Base-by-base conservation (phyloP, 1,140 invertebrate genomes). In the Amyelois transitella region DNA sequence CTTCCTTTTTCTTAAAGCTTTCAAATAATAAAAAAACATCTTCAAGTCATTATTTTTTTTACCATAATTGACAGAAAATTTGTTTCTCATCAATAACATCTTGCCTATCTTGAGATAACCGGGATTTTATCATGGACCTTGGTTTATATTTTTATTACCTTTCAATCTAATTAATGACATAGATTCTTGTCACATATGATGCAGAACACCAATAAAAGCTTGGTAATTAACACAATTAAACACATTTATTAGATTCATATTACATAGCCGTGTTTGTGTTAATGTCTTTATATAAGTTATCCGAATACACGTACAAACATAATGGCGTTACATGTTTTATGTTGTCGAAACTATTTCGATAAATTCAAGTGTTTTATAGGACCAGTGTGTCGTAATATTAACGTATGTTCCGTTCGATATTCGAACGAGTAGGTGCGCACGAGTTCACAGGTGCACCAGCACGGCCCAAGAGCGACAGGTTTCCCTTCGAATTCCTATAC, bases 301-400 rank as follows among this genome's bases (percentile, higher is more conserved):
- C 32, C 32, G 17, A 38, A 38, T 38, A 14, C n/a, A 2, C 32
- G 32, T 38, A 14, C n/a, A 38, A 14, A 38, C 12, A 6, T 28
- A 28, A 1, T 14, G 32, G 12, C 6, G 17, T 38, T 2, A 38
- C n/a, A 38, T 38, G 32, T 48, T n/a, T 21, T 48, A 48, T 19
- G 45, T 48, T 17, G 18, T 48, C 45, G 20, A 22, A 17, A 48
- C 2, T 24, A 45, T 54, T 49, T 24, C 51, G 55, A 53, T 60
- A 56, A 38, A 48, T 32, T 53, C 51, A 55, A 53, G 53, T 55
- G 25, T 51, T 64, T 56, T 64, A 56, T 56, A 49, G 48, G 43
- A 25, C 51, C 20, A 51, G 48, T 51, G 56, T 64, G 56, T 64
- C 51, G 44, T 64, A 64, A 60, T 12, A 19, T 12, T 21, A 20